phyloP scores from a whole-genome alignment of 2,113 vertebrate species.

The Hystrix cristata region DNA sequence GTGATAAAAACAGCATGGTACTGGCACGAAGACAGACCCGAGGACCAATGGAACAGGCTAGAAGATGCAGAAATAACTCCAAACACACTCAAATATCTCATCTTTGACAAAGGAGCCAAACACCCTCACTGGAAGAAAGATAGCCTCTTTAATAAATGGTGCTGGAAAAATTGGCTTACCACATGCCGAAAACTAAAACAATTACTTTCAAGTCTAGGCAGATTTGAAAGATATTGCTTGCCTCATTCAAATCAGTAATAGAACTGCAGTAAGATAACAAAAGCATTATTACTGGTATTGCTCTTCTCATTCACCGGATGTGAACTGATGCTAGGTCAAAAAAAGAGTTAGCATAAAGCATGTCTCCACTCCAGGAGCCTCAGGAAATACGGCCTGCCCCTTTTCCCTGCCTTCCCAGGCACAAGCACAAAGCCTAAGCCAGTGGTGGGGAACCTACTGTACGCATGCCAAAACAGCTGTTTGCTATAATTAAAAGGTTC shows the following conservation, averaged over 20 bases:
- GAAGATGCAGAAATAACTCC: too few relatives aligned
- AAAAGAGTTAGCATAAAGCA: not conserved
- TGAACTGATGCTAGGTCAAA: not conserved
- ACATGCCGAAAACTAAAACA: too few relatives aligned
- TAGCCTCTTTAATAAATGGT: too few relatives aligned
- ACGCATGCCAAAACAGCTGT: not conserved
- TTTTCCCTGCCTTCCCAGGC: not conserved
- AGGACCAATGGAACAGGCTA: too few relatives aligned
- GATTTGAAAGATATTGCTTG: not conserved
- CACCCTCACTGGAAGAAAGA: too few relatives aligned
- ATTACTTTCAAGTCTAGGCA: slow-evolving; percentile 31
- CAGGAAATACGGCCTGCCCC: not conserved
- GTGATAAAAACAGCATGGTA: too few relatives aligned
- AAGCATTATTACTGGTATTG: not conserved
- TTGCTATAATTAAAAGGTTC: not conserved
- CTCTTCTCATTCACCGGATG: not conserved
- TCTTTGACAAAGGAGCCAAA: too few relatives aligned
- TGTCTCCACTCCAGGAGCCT: not conserved
- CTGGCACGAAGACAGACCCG: too few relatives aligned
- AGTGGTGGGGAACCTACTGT: too few relatives aligned
- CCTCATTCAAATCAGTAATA: slow-evolving; percentile 21
- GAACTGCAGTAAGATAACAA: slow-evolving; percentile 7
- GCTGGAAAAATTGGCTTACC: too few relatives aligned
- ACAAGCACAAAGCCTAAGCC: not conserved
- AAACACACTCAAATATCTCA: too few relatives aligned